phyloP scores from a whole-genome alignment of 2,797 vertebrate genomes.

The Lophura swinhoii region DNA sequence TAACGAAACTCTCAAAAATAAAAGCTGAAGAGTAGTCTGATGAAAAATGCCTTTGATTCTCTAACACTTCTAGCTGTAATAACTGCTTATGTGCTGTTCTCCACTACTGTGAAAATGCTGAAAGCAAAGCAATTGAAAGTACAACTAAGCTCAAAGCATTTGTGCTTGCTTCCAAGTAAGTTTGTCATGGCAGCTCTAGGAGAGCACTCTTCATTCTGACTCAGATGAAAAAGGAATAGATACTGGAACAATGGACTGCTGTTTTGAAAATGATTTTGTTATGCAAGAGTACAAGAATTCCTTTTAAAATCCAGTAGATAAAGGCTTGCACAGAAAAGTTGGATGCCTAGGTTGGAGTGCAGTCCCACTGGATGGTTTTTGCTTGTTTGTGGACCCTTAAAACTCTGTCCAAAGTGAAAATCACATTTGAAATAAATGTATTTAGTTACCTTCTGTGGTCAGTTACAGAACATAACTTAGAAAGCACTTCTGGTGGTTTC shows the following conservation, averaged over 20 bases:
- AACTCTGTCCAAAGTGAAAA: not conserved
- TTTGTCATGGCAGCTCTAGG: not conserved
- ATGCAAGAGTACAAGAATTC: conserved; percentile 1
- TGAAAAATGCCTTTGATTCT: not conserved
- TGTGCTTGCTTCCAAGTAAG: not conserved
- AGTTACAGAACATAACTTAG: conserved; percentile 5
- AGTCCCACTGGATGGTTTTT: not conserved
- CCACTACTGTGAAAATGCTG: not conserved
- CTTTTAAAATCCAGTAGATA: conserved; percentile 41
- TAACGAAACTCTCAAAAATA: not conserved
- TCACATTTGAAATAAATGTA: not conserved
- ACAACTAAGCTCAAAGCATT: not conserved
- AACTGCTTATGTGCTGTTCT: not conserved
- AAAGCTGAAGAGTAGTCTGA: not conserved
- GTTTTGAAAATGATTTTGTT: not conserved
- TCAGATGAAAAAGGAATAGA: not conserved
- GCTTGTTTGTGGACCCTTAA: not conserved
- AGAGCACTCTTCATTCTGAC: not conserved
- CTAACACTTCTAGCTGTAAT: not conserved
- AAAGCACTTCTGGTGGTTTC: not conserved
- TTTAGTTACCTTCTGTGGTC: conserved; percentile 27
- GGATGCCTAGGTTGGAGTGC: not conserved
- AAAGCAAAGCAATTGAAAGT: not conserved
- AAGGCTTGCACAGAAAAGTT: not conserved
- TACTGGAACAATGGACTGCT: not conserved